A percentile compares a stretch with the other conserved stretches of the same genome.
These are phyloP conservation scores for Cyprinodon tularosa DNA, from an alignment of 2,113 vertebrate species.

Conservation along the genomic window DNA sequence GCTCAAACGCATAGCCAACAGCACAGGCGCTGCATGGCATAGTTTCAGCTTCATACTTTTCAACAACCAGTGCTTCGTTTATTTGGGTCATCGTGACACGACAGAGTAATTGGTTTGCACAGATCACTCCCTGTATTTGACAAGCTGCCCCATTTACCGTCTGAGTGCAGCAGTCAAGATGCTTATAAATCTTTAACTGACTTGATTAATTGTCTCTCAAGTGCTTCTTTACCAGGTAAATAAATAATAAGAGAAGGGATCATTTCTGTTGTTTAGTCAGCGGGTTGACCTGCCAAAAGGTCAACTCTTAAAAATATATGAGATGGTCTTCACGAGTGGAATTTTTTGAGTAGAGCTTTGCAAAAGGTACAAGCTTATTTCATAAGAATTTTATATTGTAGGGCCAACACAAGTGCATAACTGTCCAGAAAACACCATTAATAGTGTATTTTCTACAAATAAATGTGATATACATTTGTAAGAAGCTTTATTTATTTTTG, in stretches of 20 bases:
- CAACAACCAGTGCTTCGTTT: conserved; percentile 47
- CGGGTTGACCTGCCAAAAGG: conserved; percentile 55
- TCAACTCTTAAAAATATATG: conserved; percentile 47
- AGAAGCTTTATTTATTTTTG: not conserved
- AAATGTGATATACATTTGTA: not conserved
- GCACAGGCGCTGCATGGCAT: conserved; percentile 36
- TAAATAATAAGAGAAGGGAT: conserved; percentile 76
- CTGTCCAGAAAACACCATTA: too few relatives aligned
- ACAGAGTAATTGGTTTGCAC: conserved; percentile 73
- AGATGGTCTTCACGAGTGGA: conserved; percentile 9
- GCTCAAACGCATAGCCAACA: conserved; percentile 31
- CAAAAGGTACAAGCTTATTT: not conserved
- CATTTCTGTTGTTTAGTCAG: conserved; percentile 74
- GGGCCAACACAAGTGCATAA: not conserved
- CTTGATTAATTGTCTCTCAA: conserved; percentile 79
- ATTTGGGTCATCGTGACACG: conserved; percentile 71
- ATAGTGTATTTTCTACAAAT: not conserved
- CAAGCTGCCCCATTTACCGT: conserved; percentile 72
- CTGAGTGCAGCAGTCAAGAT: conserved; percentile 67
- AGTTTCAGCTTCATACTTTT: conserved; percentile 62
- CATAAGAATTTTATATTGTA: not conserved
- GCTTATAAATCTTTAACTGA: conserved; percentile 76
- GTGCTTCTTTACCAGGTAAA: conserved; percentile 72
- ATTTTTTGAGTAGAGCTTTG: not conserved
- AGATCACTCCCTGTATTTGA: conserved; percentile 71